phyloP scores from a whole-genome alignment of 2,797 vertebrate genomes.

The Aeoliscus strigatus region DNA sequence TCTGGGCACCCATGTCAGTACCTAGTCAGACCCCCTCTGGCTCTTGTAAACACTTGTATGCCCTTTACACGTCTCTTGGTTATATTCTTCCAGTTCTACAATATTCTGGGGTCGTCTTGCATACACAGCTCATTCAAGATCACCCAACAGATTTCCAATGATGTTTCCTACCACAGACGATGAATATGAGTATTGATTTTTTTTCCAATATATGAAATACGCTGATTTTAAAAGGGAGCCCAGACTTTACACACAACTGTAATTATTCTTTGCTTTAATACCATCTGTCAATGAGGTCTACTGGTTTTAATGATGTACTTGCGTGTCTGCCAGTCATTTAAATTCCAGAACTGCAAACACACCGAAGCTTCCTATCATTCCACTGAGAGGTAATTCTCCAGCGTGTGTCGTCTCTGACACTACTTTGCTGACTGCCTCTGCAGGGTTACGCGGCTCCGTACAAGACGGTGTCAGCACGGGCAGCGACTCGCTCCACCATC shows the following conservation, averaged over 20 bases:
- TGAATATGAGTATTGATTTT: no score
- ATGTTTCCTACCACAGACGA: no score
- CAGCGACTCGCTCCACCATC: conserved; percentile 82
- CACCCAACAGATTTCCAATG: background rate
- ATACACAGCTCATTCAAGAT: background rate
- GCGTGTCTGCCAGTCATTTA: no score
- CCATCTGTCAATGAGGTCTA: no score
- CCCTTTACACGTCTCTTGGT: background rate
- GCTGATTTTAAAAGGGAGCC: no score
- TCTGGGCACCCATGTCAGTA: no score
- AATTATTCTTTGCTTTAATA: no score
- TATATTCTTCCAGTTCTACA: background rate
- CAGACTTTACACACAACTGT: no score
- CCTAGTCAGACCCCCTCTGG: background rate
- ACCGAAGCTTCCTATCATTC: no score
- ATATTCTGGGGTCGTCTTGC: conserved; percentile 3
- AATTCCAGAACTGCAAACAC: no score
- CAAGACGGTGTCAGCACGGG: conserved; percentile 86
- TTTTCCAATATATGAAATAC: no score
- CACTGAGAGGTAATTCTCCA: background rate
- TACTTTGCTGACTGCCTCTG: conserved; percentile 4
- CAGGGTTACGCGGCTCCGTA: conserved; percentile 91
- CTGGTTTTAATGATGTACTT: no score
- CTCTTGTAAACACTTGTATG: background rate
- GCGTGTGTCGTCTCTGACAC: background rate